Evolutionary conservation across 2,888 invertebrate species (phyloP).

Genomic region (Incurvaria masculella): DNA sequence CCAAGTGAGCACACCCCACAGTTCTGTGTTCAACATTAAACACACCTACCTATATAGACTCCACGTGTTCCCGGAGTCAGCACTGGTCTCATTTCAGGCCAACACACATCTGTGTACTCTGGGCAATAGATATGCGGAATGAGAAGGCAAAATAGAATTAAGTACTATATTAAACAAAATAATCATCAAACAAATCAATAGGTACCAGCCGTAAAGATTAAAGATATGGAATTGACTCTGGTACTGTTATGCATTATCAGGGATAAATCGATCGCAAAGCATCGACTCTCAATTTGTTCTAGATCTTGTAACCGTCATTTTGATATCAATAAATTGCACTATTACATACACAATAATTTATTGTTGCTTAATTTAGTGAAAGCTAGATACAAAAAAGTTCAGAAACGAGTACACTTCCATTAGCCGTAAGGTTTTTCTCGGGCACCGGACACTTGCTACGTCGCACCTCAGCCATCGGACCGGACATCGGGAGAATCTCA

Average conservation of each 20-base stretch:
- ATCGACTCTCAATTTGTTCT: too few species aligned
- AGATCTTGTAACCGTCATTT: not conserved
- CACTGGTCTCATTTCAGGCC: too few species aligned
- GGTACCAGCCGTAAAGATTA: not conserved
- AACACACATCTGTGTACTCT: too few species aligned
- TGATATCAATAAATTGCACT: conserved; percentile 1
- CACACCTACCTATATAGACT: too few species aligned
- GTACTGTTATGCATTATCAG: too few species aligned
- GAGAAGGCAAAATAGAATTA: not conserved
- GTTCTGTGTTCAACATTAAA: too few species aligned
- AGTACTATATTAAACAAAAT: not conserved
- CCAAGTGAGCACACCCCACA: too few species aligned
- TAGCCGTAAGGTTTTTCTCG: not conserved
- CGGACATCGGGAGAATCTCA: conserved; percentile 20
- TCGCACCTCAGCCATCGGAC: not conserved
- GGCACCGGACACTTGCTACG: too few species aligned
- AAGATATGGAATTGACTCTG: not conserved
- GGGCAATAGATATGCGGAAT: not conserved
- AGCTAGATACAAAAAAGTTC: conserved; percentile 48
- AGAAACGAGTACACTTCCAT: not conserved
- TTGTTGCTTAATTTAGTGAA: conserved; percentile 56
- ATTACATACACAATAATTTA: conserved; percentile 58
- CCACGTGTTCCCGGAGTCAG: too few species aligned
- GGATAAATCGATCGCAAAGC: too few species aligned
- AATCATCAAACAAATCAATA: not conserved